Evolutionary conservation across 1,140 invertebrate genomes (phyloP).

Genomic region (Bombus breviceps): DNA sequence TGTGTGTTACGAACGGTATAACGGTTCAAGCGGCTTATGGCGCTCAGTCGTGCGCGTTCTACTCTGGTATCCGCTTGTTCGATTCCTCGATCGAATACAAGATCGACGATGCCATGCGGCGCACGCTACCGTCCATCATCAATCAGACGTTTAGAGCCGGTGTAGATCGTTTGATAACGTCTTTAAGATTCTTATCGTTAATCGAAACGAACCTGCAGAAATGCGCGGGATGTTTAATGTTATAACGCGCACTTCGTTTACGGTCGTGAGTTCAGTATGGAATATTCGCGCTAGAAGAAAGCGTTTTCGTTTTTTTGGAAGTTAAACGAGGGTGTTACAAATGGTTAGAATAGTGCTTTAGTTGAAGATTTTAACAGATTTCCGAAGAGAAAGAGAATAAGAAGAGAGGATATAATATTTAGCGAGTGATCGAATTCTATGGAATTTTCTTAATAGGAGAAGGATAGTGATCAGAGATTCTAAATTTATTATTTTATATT

Average conservation of each 20-base stretch:
- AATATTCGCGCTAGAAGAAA: not conserved
- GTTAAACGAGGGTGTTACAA: not conserved
- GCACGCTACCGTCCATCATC: not conserved
- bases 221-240: not conserved
- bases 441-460: too few species aligned
- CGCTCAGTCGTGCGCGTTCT: constrained; percentile 49
- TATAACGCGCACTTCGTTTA: not conserved
- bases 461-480: too few species aligned
- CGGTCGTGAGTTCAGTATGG: not conserved
- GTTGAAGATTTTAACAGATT: not conserved
- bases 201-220: not conserved
- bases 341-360: not conserved
- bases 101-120: constrained; percentile 33
- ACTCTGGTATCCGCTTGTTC: constrained; percentile 49
- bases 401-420: too few species aligned
- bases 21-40: constrained; percentile 56
- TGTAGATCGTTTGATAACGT: not conserved
- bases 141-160: not conserved
- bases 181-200: constrained; percentile 17
- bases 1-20: constrained; percentile 62
- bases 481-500: too few species aligned
- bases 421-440: too few species aligned
- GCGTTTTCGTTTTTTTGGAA: not conserved
- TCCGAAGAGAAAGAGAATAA: not conserved
- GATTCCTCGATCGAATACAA: constrained; percentile 45